Evolutionary conservation across 2,113 vertebrate species (phyloP).

Genomic region (Callorhinus ursinus): DNA sequence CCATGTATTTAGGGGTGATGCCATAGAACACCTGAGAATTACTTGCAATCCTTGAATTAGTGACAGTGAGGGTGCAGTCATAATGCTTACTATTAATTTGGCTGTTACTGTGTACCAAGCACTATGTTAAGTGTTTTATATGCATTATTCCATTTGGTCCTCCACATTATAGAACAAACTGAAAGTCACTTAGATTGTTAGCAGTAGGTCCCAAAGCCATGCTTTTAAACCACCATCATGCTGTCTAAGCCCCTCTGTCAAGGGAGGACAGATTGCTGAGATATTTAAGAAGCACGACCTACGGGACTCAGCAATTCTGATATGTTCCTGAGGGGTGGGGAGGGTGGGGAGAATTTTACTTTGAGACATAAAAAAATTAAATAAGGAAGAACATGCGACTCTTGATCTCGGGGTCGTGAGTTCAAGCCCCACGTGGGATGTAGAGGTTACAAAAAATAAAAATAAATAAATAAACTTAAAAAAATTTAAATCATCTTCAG

Average conservation of each 20-base stretch:
- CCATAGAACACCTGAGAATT: neutral
- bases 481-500: neutral
- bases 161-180: neutral
- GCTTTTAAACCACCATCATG: neutral
- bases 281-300: neutral
- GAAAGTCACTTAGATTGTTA: neutral
- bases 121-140: neutral
- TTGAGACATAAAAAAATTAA: neutral
- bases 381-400: neutral
- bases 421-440: neutral
- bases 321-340: neutral
- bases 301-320: neutral
- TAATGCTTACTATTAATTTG: neutral
- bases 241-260: neutral
- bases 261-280: neutral
- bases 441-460: neutral
- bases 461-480: neutral
- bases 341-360: neutral
- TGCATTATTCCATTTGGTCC: neutral
- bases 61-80: neutral
- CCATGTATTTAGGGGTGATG: neutral
- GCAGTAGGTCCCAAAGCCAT: neutral
- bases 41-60: neutral
- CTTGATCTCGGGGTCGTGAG: neutral
- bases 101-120: neutral